A percentile compares a stretch with the other conserved stretches of the same genome.
phyloP scores from a whole-genome alignment of 2,113 vertebrate genomes.

The Natator depressus region DNA sequence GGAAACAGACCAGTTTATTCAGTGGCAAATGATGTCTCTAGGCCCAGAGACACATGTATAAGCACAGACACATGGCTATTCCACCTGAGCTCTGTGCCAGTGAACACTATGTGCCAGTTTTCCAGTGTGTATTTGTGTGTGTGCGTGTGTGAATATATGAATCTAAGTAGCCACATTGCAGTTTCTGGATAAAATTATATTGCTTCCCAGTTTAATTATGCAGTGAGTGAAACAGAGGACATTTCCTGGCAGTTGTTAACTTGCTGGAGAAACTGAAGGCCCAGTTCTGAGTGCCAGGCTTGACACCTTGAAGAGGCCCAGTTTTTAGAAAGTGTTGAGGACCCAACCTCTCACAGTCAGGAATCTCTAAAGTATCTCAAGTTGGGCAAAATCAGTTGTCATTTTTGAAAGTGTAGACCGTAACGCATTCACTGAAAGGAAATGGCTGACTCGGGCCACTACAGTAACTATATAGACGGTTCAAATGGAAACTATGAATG shows the following conservation, averaged over 20 bases:
- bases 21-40: background rate
- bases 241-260: background rate
- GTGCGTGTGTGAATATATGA: background rate
- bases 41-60: background rate
- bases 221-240: background rate
- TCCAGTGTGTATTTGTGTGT: fast-evolving
- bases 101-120: background rate
- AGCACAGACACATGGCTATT: background rate
- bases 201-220: background rate
- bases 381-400: background rate
- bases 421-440: background rate
- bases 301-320: background rate
- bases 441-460: background rate
- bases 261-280: background rate
- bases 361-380: background rate
- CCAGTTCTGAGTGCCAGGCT: background rate
- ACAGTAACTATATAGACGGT: background rate
- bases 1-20: fast-evolving
- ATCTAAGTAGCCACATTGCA: background rate
- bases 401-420: background rate
- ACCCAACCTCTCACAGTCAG: background rate
- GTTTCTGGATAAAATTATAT: background rate
- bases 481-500: background rate
- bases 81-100: background rate
- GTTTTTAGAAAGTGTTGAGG: background rate